Percentiles rank a stretch among this genome's conserved stretches.
These are phyloP conservation scores for Henricia sp. DNA, from an alignment of 53 echinoderm and acorn worm genomes.

Conservation along the genomic window DNA sequence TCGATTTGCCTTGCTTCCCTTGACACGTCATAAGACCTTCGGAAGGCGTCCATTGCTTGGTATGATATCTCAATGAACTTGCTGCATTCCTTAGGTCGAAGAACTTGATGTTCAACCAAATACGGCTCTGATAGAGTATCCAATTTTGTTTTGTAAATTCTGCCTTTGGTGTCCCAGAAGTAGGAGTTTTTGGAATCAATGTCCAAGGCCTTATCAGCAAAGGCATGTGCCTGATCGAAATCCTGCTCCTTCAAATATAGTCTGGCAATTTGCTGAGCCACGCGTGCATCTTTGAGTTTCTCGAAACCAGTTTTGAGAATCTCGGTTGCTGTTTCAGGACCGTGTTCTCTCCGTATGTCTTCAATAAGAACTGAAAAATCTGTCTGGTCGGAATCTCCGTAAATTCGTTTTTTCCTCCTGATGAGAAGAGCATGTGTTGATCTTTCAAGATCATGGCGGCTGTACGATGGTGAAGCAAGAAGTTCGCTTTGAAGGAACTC, in stretches of 20 bases:
- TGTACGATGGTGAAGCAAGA: constrained; percentile 40
- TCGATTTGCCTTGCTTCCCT: neutral
- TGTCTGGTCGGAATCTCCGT: constrained; percentile 59
- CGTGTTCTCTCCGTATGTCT: neutral
- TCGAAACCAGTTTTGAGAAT: constrained; percentile 35
- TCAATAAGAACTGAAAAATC: constrained; percentile 79
- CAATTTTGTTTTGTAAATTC: constrained; percentile 30
- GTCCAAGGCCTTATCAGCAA: constrained; percentile 28
- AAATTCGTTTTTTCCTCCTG: constrained; percentile 47
- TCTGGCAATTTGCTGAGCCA: constrained; percentile 59
- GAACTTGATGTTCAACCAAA: neutral
- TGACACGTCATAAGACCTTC: constrained; percentile 20
- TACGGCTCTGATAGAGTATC: neutral
- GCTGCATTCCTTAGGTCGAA: neutral
- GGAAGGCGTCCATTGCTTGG: constrained; percentile 46
- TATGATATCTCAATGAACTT: constrained; percentile 24
- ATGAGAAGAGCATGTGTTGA: constrained; percentile 65
- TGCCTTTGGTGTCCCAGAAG: constrained; percentile 47
- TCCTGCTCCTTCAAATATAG: constrained; percentile 19
- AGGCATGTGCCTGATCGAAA: neutral
- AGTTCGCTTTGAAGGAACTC: constrained; percentile 65
- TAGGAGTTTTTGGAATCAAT: constrained; percentile 16
- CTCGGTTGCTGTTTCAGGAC: constrained; percentile 10
- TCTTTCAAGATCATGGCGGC: constrained; percentile 7
- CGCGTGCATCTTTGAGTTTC: constrained; percentile 29